A percentile compares a stretch with the other conserved stretches of the same genome.
These are phyloP conservation scores for Puntigrus tetrazona DNA, from an alignment of 2,113 vertebrate genomes.

Conservation along the genomic window DNA sequence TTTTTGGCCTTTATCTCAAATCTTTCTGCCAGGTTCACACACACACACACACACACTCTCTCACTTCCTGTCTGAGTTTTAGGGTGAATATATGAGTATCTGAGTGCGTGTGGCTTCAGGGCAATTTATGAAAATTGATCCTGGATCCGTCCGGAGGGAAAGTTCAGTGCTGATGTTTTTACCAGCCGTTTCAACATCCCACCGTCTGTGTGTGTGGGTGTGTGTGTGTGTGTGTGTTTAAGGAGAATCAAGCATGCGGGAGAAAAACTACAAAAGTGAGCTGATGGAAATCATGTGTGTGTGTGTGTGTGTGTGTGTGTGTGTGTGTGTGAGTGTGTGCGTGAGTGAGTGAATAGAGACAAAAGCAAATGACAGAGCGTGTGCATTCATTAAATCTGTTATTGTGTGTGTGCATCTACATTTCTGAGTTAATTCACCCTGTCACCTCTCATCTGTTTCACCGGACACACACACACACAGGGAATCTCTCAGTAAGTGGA, in stretches of 20 bases:
- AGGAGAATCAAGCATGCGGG: not conserved
- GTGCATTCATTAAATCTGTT: slow-evolving; percentile 25
- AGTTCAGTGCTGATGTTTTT: slow-evolving; percentile 51
- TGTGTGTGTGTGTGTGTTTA: slow-evolving; percentile 3
- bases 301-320: not conserved
- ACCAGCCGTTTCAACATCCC: slow-evolving; percentile 48
- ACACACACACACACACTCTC: slow-evolving; percentile 19
- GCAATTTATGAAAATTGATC: slow-evolving; percentile 69
- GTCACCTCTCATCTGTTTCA: slow-evolving; percentile 34
- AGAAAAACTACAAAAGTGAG: slow-evolving; percentile 20
- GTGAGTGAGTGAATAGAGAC: not conserved
- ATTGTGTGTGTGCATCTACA: slow-evolving; percentile 20
- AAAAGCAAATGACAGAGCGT: slow-evolving; percentile 29
- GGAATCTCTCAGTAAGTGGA: not conserved
- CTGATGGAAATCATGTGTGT: slow-evolving; percentile 30
- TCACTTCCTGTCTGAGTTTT: slow-evolving; percentile 33
- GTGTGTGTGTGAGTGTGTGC: not conserved
- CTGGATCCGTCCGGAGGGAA: slow-evolving; percentile 31
- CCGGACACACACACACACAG: slow-evolving; percentile 41
- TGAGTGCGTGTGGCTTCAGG: slow-evolving; percentile 38
- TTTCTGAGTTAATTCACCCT: slow-evolving; percentile 48
- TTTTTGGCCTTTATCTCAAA: not conserved
- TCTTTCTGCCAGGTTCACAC: not conserved
- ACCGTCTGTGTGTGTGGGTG: slow-evolving; percentile 28
- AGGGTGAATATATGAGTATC: slow-evolving; percentile 40